phyloP scores from a whole-genome alignment of 2,797 vertebrate genomes.

The Pygocentrus nattereri region DNA sequence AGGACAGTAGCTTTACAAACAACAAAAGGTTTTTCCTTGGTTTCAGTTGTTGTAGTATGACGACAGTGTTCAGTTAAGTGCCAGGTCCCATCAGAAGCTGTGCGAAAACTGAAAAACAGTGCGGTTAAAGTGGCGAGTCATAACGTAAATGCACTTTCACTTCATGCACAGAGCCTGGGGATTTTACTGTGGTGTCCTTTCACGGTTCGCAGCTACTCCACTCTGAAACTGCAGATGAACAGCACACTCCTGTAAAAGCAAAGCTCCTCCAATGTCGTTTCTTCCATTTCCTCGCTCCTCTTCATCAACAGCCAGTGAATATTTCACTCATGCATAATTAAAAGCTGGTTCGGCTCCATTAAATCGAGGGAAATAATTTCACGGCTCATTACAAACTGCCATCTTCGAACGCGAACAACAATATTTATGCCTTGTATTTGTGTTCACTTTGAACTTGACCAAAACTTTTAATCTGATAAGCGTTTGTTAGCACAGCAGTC shows the following conservation, averaged over 20 bases:
- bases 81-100: neutral
- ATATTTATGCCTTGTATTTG: constrained; percentile 36
- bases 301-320: neutral
- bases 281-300: constrained; percentile 18
- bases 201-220: neutral
- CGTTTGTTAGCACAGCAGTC: neutral
- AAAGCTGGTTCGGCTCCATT: constrained; percentile 51
- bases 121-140: constrained; percentile 40
- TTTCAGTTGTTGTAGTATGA: constrained; percentile 43
- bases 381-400: constrained; percentile 48
- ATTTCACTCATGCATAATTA: constrained; percentile 45
- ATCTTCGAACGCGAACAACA: constrained; percentile 36
- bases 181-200: constrained; percentile 17
- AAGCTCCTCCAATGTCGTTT: constrained; percentile 4
- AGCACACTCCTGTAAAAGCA: constrained; percentile 9
- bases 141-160: constrained; percentile 52
- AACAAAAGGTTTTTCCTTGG: constrained; percentile 19
- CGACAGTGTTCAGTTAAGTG: neutral
- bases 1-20: neutral
- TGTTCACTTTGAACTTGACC: constrained; percentile 36
- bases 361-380: constrained; percentile 54
- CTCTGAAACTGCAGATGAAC: neutral
- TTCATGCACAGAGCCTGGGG: constrained; percentile 23
- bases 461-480: constrained; percentile 38
- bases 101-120: constrained; percentile 23